Conservation (phyloP, 2,888 invertebrate species). For the Cosmia trapezina region DNA sequence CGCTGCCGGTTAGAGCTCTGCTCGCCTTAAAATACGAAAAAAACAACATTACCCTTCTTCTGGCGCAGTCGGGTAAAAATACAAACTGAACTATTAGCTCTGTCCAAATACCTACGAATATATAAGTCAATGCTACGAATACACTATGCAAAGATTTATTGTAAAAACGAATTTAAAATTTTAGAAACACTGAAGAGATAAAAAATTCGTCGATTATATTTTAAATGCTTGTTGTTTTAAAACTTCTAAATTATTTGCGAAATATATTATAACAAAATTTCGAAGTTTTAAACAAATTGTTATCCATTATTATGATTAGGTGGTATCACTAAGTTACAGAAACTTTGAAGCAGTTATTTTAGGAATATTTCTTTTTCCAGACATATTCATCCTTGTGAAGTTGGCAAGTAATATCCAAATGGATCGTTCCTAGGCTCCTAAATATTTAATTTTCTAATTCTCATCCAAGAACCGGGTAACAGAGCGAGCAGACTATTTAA, state of each 20-base stretch:
- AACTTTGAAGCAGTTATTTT: neutral
- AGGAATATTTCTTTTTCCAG: slow-evolving; percentile 12
- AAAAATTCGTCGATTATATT: neutral
- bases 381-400: slow-evolving; percentile 5
- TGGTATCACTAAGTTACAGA: no score
- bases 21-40: neutral
- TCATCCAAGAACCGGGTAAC: slow-evolving; percentile 13
- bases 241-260: neutral
- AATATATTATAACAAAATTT: neutral
- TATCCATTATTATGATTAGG: neutral
- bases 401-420: slow-evolving; percentile 33
- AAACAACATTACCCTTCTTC: neutral
- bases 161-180: neutral
- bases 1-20: no score
- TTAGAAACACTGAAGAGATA: no score
- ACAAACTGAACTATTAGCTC: neutral
- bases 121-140: no score
- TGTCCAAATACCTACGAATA: no score
- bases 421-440: slow-evolving; percentile 1
- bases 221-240: neutral
- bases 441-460: slow-evolving; percentile 55
- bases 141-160: no score
- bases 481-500: slow-evolving; percentile 29
- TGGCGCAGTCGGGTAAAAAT: neutral
- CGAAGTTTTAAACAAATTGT: neutral